These are phyloP conservation scores for Panthera leo DNA, from an alignment of 2,113 vertebrate genomes.

Conservation along the genomic window DNA sequence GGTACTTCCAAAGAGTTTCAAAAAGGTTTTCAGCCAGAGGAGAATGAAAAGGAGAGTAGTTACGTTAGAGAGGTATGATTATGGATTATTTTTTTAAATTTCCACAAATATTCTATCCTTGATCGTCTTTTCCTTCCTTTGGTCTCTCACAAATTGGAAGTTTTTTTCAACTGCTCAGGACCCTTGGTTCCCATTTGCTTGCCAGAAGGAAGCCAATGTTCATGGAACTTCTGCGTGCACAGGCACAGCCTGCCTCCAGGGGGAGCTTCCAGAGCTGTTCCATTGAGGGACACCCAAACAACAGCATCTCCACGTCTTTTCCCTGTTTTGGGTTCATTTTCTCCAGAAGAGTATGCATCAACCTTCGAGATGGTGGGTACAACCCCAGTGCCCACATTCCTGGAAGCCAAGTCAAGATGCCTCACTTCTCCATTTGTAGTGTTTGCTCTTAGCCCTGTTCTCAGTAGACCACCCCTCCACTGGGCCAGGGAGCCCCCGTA, in stretches of 20 bases:
- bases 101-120: neutral
- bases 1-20: neutral
- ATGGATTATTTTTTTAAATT: neutral
- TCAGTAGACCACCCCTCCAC: neutral
- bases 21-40: neutral
- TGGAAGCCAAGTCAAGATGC: neutral
- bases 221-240: accelerated
- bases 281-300: neutral
- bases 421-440: neutral
- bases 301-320: neutral
- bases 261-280: accelerated
- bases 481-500: neutral
- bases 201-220: neutral
- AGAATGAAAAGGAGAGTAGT: neutral
- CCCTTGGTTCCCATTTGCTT: neutral
- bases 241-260: no score
- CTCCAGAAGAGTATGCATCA: neutral
- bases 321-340: neutral
- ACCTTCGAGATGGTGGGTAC: neutral
- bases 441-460: neutral
- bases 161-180: neutral
- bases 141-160: neutral
- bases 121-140: neutral
- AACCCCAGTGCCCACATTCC: neutral
- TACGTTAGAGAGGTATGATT: neutral